Evolutionary conservation across 2,113 vertebrate genomes (phyloP), one percentile per base, ranked within the genome.

Genomic region (Gymnogyps californianus): DNA sequence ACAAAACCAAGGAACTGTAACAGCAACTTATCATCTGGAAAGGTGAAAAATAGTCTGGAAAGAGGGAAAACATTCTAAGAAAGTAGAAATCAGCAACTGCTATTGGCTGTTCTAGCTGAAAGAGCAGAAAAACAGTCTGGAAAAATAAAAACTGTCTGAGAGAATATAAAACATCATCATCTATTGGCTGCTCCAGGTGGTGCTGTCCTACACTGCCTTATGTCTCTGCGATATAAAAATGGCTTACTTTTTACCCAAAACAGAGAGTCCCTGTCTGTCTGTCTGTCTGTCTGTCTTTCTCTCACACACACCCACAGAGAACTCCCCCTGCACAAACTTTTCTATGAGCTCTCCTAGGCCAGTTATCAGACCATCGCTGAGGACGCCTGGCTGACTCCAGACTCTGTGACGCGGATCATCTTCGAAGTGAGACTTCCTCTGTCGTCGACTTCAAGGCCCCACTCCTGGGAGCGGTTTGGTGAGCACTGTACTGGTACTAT

Each of bases 321-420:
- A 34, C 2, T 25, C 8, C 3, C 34, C 5, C 17, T n/a, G 28
- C 34, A 92, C 18, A 46, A 80, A 49, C 42, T 58, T 44, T 84
- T 59, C 49, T 40, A 58, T 10, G 38, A 72, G 28, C 20, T 77
- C 24, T 67, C 49, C 77, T 38, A 79, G 11, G n/a, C 38, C 79
- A 79, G 22, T 58, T 54, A 67, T 36, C 9, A 21, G 58, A 40
- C 18, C 31, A n/a, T 15, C 0, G 8, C 80, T 32, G 26, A 51
- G 34, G 15, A 40, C 4, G 7, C 21, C 47, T 72, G 61, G 17
- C 42, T 84, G 85, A 57, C 47, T 87, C 54, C 21, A 77, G 69
- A 59, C 32, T 54, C 52, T 6, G 10, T 0, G 6, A 40, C 0
- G 0, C 0, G 0, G 8, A 77, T 51, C 31, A 67, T 24, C n/a